These are phyloP conservation scores for Aquatica leii DNA, from an alignment of 2,888 invertebrate genomes.

Conservation along the genomic window DNA sequence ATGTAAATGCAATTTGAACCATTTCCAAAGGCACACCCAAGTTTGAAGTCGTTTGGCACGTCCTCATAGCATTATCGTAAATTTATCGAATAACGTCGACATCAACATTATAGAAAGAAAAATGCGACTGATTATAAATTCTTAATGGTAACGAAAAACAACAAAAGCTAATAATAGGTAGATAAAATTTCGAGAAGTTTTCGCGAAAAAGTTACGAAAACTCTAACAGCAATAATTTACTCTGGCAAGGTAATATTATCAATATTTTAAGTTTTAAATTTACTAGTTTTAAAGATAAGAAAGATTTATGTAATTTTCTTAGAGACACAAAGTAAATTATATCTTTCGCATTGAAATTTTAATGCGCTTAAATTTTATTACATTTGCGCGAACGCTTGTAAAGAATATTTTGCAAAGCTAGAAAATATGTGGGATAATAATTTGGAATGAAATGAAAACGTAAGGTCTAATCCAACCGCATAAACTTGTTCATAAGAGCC, in stretches of 20 bases:
- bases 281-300: constrained; percentile 12
- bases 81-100: constrained; percentile 8
- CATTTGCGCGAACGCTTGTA: too few relatives aligned
- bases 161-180: too few relatives aligned
- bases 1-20: constrained; percentile 19
- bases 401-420: not conserved
- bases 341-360: constrained; percentile 3
- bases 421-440: constrained; percentile 6
- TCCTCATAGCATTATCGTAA: constrained; percentile 13
- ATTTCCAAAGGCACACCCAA: constrained; percentile 22
- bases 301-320: constrained; percentile 16
- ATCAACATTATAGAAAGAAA: not conserved
- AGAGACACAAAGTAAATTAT: not conserved
- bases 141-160: not conserved
- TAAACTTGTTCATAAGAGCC: constrained; percentile 30
- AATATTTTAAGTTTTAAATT: constrained; percentile 16
- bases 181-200: too few relatives aligned
- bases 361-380: not conserved
- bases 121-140: not conserved
- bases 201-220: too few relatives aligned
- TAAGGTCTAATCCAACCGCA: constrained; percentile 26
- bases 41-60: constrained; percentile 21
- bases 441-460: constrained; percentile 23
- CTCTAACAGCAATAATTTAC: not conserved
- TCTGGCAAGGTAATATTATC: constrained; percentile 11